Base-by-base conservation (phyloP, 2,113 vertebrate genomes). In the Amphilophus citrinellus region DNA sequence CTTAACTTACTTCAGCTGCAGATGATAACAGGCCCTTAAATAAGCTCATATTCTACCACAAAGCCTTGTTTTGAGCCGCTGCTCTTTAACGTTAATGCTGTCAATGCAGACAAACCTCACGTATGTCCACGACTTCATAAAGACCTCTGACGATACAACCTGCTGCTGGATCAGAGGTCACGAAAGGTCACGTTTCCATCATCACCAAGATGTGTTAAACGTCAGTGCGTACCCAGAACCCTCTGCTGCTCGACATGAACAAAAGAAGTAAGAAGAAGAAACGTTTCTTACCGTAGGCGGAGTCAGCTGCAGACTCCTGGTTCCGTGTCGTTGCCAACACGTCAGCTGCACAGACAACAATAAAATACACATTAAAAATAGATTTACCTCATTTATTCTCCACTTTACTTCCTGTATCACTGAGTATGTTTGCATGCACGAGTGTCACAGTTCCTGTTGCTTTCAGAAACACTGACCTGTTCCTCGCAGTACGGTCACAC, bases 241-340 rank as follows among this genome's bases (percentile, higher is more conserved):
- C 27, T 66, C n/a, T 59, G 75, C 27, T 17, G 56, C 47, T 66
- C 14, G 24, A 42, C 13, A 5, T 24, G 11, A 77, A 32, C 13
- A 44, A 66, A 15, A 50, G 47, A 18, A 18, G 0, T 3, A 22
- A 13, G 2, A 6, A 27, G 1, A 20, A 4, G 22, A 32, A 20
- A 39, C 3, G 11, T 9, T 66, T 76, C 88, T 88, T 84, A 94
- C 94, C 92, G 22, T 91, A 92, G 17, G 91, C 83, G 0, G 92
- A 83, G 87, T 93, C 93, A 1, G 84, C 88, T 5, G 88, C 80
- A 7, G 89, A 82, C 61, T 92, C 93, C 5, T 92, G 93, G 79
- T 94, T 90, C 20, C 81, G 61, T 4, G 89, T 81, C 1, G 88
- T 91, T 6, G 80, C 84, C 85, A 85, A 62, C 37, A 91, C 57